phyloP scores from a whole-genome alignment of 2,113 vertebrate species.

The pig (Sus scrofa) region DNA sequence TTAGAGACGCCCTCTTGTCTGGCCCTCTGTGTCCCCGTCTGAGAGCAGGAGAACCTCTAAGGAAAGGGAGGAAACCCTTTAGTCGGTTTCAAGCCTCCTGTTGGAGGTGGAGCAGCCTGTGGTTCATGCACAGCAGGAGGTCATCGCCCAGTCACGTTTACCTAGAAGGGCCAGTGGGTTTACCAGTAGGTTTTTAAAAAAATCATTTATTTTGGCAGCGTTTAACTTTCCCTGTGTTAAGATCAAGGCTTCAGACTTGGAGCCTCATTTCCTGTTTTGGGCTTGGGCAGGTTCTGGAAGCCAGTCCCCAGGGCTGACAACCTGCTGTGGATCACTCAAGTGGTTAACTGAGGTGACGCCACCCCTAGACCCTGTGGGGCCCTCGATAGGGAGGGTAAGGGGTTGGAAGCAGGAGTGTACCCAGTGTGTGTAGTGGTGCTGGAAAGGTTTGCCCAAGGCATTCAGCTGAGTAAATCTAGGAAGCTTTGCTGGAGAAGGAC shows the following conservation, averaged over 20 bases:
- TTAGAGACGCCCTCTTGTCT: not conserved
- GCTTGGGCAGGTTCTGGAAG: constrained; percentile 50
- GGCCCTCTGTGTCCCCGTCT: not conserved
- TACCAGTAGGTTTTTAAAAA: not conserved
- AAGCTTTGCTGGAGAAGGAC: constrained; percentile 3
- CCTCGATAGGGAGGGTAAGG: not conserved
- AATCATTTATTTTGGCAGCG: constrained; percentile 73
- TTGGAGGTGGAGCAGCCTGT: not conserved
- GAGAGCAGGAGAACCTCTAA: not conserved
- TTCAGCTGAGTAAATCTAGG: not conserved
- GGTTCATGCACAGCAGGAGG: not conserved
- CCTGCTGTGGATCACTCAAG: constrained; percentile 34
- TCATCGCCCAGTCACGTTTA: not conserved
- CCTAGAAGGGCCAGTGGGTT: not conserved
- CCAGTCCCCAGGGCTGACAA: constrained; percentile 23
- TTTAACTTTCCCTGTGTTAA: constrained; percentile 50
- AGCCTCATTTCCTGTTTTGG: constrained; percentile 73
- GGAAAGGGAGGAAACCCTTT: not conserved
- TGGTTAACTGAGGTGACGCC: not conserved
- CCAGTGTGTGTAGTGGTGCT: not conserved
- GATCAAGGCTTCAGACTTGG: constrained; percentile 68
- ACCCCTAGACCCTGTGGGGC: not conserved
- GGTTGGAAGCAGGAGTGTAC: not conserved
- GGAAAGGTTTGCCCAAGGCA: not conserved
- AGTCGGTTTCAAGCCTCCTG: not conserved